Percentiles rank a stretch among this genome's conserved stretches.
phyloP scores from a whole-genome alignment of 2,888 invertebrate species.

The Cryptus viduatorius region DNA sequence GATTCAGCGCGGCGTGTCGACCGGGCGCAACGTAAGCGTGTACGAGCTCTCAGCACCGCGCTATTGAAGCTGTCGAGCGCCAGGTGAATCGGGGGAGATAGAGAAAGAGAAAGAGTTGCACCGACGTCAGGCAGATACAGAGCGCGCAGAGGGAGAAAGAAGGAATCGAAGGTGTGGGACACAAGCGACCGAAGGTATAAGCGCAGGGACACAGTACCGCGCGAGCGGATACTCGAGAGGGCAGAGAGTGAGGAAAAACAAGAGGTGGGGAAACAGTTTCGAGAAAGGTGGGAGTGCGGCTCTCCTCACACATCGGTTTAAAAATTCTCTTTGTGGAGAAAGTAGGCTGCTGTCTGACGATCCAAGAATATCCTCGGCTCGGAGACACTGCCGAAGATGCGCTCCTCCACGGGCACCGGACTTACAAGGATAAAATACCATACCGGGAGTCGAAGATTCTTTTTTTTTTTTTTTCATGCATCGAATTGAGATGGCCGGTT shows the following conservation, averaged over 20 bases:
- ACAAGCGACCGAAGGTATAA: background rate
- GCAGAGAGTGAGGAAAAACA: conserved; percentile 34
- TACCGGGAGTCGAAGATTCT: conserved; percentile 22
- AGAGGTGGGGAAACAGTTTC: conserved; percentile 42
- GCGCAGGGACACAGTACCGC: conserved; percentile 6
- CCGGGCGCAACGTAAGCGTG: conserved; percentile 23
- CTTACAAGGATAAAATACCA: conserved; percentile 27
- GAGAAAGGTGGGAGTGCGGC: conserved; percentile 68
- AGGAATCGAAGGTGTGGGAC: conserved; percentile 22
- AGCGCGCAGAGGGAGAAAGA: conserved; percentile 49
- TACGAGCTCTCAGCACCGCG: conserved; percentile 36
- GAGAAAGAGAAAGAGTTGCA: conserved; percentile 64
- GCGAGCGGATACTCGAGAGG: conserved; percentile 15
- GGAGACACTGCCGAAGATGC: conserved; percentile 79
- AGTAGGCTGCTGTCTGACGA: conserved; percentile 80
- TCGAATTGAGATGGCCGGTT: background rate
- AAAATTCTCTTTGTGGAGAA: conserved; percentile 84
- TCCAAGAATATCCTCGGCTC: conserved; percentile 42
- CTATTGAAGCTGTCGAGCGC: conserved; percentile 63
- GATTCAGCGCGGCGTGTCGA: conserved; percentile 76
- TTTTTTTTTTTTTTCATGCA: background rate
- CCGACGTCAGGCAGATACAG: conserved; percentile 42
- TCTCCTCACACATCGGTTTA: conserved; percentile 76
- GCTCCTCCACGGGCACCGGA: conserved; percentile 47
- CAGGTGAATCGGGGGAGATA: conserved; percentile 78